A percentile compares a stretch with the other conserved stretches of the same genome.
Evolutionary conservation across 2,888 invertebrate species (phyloP).

Genomic region (Dione vanillae): DNA sequence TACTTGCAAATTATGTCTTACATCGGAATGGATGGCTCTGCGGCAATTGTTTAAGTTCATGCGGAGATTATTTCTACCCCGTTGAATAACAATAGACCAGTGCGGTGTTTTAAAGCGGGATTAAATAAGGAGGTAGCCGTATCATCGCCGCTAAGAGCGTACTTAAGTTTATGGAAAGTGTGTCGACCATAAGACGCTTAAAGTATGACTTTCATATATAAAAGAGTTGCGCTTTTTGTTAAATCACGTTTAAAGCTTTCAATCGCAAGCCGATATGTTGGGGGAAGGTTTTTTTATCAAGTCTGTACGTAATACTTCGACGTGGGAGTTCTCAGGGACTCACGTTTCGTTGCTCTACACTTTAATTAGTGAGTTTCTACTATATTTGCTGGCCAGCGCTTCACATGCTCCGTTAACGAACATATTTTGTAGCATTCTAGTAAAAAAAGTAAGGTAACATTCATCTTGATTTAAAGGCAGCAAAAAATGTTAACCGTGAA

Average conservation of each 20-base stretch:
- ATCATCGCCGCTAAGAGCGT: conserved; percentile 78
- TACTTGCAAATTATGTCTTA: conserved; percentile 66
- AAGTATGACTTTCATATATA: conserved; percentile 76
- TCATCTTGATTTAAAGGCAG: conserved; percentile 43
- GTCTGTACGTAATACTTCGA: conserved; percentile 55
- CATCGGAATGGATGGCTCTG: conserved; percentile 66
- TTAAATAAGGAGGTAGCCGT: conserved; percentile 76
- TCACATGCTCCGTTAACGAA: conserved; percentile 46
- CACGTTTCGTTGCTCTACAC: conserved; percentile 68
- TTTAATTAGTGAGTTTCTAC: conserved; percentile 76
- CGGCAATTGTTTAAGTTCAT: conserved; percentile 72
- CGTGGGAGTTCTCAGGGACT: conserved; percentile 78
- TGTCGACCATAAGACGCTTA: conserved; percentile 75
- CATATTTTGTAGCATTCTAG: conserved; percentile 31
- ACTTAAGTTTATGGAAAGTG: conserved; percentile 81
- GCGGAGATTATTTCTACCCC: conserved; percentile 69
- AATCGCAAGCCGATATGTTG: conserved; percentile 70
- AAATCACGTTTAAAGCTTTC: conserved; percentile 70
- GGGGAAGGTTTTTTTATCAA: conserved; percentile 67
- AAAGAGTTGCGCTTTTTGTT: conserved; percentile 83
- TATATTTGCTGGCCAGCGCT: conserved; percentile 60
- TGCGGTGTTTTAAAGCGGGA: conserved; percentile 78
- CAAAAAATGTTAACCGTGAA: conserved; percentile 52
- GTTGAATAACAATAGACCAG: conserved; percentile 75
- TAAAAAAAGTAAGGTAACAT: conserved; percentile 39